Percentiles rank a stretch among this genome's conserved stretches.
These are phyloP conservation scores for Phasia obesa DNA, from an alignment of 2,888 invertebrate genomes.

Conservation along the genomic window DNA sequence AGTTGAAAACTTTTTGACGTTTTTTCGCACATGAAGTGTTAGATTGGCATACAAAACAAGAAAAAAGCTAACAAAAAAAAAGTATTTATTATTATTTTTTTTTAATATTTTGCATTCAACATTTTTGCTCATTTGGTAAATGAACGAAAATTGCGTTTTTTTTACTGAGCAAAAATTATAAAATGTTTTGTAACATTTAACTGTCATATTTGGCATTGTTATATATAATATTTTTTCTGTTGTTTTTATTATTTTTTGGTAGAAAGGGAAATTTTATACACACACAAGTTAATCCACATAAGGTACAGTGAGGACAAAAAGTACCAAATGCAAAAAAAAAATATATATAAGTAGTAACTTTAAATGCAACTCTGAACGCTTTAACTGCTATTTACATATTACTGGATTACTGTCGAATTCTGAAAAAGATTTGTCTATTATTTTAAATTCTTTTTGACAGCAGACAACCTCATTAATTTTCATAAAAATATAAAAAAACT, in stretches of 20 bases:
- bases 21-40: slow-evolving; percentile 72
- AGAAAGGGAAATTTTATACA: slow-evolving; percentile 11
- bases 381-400: too few species aligned
- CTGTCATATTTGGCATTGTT: slow-evolving; percentile 71
- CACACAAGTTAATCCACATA: not conserved
- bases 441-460: too few species aligned
- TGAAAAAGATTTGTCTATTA: too few species aligned
- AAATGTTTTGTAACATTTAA: slow-evolving; percentile 69
- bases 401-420: too few species aligned
- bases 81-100: slow-evolving; percentile 6
- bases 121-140: slow-evolving; percentile 69
- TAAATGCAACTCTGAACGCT: too few species aligned
- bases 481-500: too few species aligned
- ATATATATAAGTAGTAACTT: not conserved
- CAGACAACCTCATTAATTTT: too few species aligned
- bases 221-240: slow-evolving; percentile 24
- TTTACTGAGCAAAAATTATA: slow-evolving; percentile 19
- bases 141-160: slow-evolving; percentile 45
- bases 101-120: slow-evolving; percentile 47
- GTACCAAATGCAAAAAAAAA: too few species aligned
- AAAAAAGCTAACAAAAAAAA: not conserved
- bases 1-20: slow-evolving; percentile 69
- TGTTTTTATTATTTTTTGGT: slow-evolving; percentile 21
- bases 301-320: too few species aligned
- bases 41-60: slow-evolving; percentile 67